Evolutionary conservation across 2,888 invertebrate species (phyloP).

Genomic region (Anorthoa munda): DNA sequence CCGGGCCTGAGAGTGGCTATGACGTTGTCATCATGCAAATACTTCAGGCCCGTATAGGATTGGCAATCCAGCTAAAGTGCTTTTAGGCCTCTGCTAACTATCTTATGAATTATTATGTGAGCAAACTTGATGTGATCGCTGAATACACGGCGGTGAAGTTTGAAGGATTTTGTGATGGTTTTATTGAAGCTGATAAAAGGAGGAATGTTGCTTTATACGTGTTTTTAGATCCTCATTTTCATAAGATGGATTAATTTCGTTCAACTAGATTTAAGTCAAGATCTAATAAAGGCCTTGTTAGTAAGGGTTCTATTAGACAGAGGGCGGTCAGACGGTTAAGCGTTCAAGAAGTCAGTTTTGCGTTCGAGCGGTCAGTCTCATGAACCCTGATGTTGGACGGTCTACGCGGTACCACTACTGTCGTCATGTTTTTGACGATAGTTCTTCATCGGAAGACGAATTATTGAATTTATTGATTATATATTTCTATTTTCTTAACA

Average conservation of each 20-base stretch:
- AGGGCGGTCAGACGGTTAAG: no score
- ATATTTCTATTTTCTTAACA: no score
- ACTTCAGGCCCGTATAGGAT: constrained; percentile 74
- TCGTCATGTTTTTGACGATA: no score
- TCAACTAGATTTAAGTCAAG: neutral
- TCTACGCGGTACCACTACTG: no score
- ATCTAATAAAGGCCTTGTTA: neutral
- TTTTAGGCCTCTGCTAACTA: constrained; percentile 81
- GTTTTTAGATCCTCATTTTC: neutral
- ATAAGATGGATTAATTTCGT: neutral
- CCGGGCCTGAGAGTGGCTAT: constrained; percentile 73
- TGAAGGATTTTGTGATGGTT: constrained; percentile 13
- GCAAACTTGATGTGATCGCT: constrained; percentile 61
- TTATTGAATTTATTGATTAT: no score
- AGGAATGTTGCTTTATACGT: neutral
- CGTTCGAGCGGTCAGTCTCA: no score
- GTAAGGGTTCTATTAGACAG: no score
- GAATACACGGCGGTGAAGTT: constrained; percentile 58
- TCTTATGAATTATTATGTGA: constrained; percentile 82
- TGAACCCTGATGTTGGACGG: no score
- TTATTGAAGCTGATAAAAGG: no score
- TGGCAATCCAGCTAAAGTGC: constrained; percentile 84
- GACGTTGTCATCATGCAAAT: constrained; percentile 83
- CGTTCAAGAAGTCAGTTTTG: no score
- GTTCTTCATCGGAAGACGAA: no score